These are phyloP conservation scores for Drosophila bifasciata DNA, from an alignment of 1,140 invertebrate genomes.

Conservation along the genomic window DNA sequence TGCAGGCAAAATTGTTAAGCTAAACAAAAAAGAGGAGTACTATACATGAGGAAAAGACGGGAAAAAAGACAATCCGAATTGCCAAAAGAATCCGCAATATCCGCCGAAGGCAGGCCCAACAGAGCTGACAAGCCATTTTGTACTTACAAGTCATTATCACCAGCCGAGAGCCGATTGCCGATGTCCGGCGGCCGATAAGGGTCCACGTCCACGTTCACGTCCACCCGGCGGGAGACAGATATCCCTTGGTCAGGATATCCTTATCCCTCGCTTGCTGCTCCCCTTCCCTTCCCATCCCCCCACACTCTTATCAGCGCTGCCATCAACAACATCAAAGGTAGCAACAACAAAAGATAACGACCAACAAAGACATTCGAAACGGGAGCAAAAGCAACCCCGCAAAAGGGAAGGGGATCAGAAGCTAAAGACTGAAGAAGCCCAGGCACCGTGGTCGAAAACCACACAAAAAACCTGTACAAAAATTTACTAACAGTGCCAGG, in stretches of 20 bases:
- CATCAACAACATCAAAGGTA: slow-evolving; percentile 78
- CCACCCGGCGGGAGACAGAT: slow-evolving; percentile 6
- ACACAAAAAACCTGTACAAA: neutral
- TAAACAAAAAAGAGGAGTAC: slow-evolving; percentile 30
- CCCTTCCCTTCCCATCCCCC: slow-evolving; percentile 10
- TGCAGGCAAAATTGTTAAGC: slow-evolving; percentile 63
- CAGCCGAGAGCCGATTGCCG: slow-evolving; percentile 61
- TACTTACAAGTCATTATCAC: slow-evolving; percentile 83
- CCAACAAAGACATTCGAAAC: slow-evolving; percentile 67
- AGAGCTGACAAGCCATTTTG: slow-evolving; percentile 81
- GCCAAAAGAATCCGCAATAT: slow-evolving; percentile 32
- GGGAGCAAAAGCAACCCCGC: slow-evolving; percentile 39
- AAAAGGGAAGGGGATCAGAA: slow-evolving; percentile 15
- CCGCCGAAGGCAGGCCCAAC: slow-evolving; percentile 27
- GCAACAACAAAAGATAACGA: slow-evolving; percentile 70
- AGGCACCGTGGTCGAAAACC: slow-evolving; percentile 16
- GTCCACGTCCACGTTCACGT: slow-evolving; percentile 7
- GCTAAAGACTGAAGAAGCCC: slow-evolving; percentile 1
- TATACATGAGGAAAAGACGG: too few species aligned
- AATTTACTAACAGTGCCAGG: too few species aligned
- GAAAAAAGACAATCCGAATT: slow-evolving; percentile 1
- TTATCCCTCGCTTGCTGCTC: neutral
- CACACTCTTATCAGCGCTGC: slow-evolving; percentile 53
- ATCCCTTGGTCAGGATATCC: slow-evolving; percentile 19
- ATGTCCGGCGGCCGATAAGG: slow-evolving; percentile 67